A percentile compares a stretch with the other conserved stretches of the same genome.
phyloP scores from a whole-genome alignment of 53 echinoderm and acorn worm species.

The Echinometra lucunter region DNA sequence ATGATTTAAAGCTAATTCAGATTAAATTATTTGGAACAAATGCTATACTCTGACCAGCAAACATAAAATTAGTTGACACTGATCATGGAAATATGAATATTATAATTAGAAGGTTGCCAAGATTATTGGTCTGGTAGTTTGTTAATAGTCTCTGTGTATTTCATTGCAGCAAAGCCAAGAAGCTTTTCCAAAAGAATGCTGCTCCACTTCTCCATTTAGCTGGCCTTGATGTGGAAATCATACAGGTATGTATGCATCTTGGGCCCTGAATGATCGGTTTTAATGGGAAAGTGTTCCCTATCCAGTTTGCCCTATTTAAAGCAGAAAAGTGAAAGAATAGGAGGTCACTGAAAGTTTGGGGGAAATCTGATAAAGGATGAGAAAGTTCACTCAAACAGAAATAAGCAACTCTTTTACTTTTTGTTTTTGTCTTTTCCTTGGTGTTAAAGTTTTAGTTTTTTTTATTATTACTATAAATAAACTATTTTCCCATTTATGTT shows the following conservation, averaged over 20 bases:
- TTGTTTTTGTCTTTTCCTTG: too few species aligned
- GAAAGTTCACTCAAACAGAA: too few species aligned
- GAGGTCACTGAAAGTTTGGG: too few species aligned
- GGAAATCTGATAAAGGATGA: too few species aligned
- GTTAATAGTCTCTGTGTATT: not conserved
- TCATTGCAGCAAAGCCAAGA: constrained; percentile 85
- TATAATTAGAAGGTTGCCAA: not conserved
- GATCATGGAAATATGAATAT: not conserved
- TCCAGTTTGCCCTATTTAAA: too few species aligned
- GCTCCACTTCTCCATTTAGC: constrained; percentile 92
- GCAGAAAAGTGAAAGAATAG: too few species aligned
- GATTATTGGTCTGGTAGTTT: not conserved
- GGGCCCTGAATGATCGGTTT: not conserved
- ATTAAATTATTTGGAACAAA: not conserved
- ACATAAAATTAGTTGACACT: not conserved
- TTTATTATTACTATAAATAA: too few species aligned
- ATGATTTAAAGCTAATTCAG: too few species aligned
- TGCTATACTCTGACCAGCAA: not conserved
- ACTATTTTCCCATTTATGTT: too few species aligned
- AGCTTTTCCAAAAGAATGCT: constrained; percentile 96
- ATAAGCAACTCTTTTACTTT: too few species aligned
- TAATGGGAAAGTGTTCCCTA: too few species aligned
- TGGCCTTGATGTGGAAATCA: constrained; percentile 88
- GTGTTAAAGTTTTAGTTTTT: too few species aligned
- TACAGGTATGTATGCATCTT: constrained; percentile 72